A percentile compares a stretch with the other conserved stretches of the same genome.
These are phyloP conservation scores for Drosophila nr. fundita DNA, from an alignment of 2,888 invertebrate genomes.

Conservation along the genomic window DNA sequence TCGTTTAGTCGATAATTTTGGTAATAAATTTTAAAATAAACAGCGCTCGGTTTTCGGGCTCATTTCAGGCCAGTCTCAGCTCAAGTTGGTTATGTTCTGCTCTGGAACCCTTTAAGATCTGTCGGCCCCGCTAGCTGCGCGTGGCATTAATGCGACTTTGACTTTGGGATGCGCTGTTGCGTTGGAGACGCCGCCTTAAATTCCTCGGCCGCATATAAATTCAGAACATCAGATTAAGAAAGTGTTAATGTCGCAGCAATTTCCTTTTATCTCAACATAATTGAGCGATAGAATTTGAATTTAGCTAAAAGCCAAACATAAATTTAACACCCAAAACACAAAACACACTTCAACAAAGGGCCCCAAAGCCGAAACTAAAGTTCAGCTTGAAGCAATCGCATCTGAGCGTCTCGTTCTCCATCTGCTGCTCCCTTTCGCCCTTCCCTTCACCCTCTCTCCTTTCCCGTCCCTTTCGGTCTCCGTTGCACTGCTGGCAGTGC, in stretches of 20 bases:
- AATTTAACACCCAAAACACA: conserved; percentile 80
- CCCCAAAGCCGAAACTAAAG: conserved; percentile 13
- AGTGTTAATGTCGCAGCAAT: conserved; percentile 80
- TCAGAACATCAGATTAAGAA: conserved; percentile 81
- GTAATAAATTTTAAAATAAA: conserved; percentile 82
- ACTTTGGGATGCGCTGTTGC: conserved; percentile 5
- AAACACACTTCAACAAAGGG: conserved; percentile 60
- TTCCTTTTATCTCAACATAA: conserved; percentile 83
- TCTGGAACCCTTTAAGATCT: conserved; percentile 40
- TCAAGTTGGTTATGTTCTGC: conserved; percentile 9
- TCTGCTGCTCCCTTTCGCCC: not conserved
- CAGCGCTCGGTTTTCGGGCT: conserved; percentile 56
- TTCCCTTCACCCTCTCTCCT: not conserved
- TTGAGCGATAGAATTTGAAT: conserved; percentile 84
- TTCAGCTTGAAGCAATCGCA: conserved; percentile 14
- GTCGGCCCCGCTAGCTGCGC: conserved; percentile 33
- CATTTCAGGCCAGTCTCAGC: conserved; percentile 26
- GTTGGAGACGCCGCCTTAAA: conserved; percentile 74
- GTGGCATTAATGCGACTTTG: conserved; percentile 46
- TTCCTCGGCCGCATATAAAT: conserved; percentile 77
- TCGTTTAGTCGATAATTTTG: conserved; percentile 83
- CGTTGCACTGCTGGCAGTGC: not conserved
- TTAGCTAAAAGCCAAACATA: conserved; percentile 83
- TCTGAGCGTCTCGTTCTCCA: conserved; percentile 13
- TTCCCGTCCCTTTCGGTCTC: not conserved